A percentile compares a stretch with the other conserved stretches of the same genome.
These are phyloP conservation scores for Smittia aterrima DNA, from an alignment of 2,888 invertebrate species.

Conservation along the genomic window DNA sequence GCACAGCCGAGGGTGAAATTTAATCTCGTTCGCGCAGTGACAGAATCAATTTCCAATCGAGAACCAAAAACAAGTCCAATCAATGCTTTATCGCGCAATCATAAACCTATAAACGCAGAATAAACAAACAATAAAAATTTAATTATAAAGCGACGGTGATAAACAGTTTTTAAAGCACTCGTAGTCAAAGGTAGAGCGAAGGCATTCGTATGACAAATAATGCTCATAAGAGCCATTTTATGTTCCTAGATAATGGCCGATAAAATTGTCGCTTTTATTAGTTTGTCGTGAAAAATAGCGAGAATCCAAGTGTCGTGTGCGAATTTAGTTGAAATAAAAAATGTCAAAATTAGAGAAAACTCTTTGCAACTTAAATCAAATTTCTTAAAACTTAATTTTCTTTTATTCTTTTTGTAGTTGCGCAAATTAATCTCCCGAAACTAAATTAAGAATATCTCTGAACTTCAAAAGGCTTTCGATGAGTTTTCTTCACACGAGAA, in stretches of 20 bases:
- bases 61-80: background rate
- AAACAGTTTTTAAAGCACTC: constrained; percentile 28
- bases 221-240: constrained; percentile 21
- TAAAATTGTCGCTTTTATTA: constrained; percentile 36
- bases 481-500: background rate
- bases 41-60: background rate
- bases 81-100: background rate
- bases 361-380: background rate
- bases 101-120: constrained; percentile 33
- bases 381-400: background rate
- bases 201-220: constrained; percentile 30
- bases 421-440: background rate
- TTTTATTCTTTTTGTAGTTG: background rate
- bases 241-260: constrained; percentile 32
- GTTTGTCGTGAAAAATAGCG: constrained; percentile 10
- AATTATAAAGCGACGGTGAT: constrained; percentile 38
- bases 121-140: constrained; percentile 36
- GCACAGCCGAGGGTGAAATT: background rate
- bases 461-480: background rate
- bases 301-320: no score
- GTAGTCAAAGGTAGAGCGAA: background rate
- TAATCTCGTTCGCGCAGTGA: background rate
- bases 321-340: no score
- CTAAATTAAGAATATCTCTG: background rate
- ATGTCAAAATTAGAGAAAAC: no score